Conservation (phyloP, 1,140 invertebrate genomes). For the Andrena cerasifolii region DNA sequence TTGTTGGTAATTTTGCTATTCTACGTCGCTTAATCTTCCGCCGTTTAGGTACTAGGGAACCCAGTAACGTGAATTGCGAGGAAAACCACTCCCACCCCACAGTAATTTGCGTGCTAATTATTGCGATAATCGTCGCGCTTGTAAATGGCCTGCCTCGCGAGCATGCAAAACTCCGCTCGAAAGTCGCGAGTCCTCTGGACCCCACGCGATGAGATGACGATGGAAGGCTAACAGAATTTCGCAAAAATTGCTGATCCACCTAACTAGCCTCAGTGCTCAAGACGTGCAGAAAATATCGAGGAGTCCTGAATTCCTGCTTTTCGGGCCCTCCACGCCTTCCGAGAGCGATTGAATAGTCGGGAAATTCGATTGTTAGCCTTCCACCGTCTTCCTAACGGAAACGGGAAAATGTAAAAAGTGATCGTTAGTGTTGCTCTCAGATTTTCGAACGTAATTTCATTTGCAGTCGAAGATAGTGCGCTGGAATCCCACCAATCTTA, state of each 20-base stretch:
- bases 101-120: constrained; percentile 15
- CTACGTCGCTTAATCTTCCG: no score
- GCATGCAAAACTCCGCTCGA: neutral
- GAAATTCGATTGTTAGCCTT: constrained; percentile 16
- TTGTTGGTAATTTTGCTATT: no score
- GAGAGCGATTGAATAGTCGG: neutral
- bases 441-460: neutral
- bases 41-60: no score
- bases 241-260: constrained; percentile 52
- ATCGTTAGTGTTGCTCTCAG: neutral
- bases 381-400: neutral
- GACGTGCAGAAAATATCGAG: constrained; percentile 55
- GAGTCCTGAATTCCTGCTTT: constrained; percentile 32
- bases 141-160: neutral
- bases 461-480: no score
- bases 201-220: neutral
- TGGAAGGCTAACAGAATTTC: constrained; percentile 23
- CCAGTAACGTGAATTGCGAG: neutral
- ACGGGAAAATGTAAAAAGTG: constrained; percentile 8
- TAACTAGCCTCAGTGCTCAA: constrained; percentile 17
- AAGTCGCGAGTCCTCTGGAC: constrained; percentile 1
- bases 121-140: constrained; percentile 3
- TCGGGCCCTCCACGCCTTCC: neutral
- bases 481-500: no score
- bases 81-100: neutral